Evolutionary conservation across 2,797 vertebrate species (phyloP).

Genomic region (Ibycter americanus): DNA sequence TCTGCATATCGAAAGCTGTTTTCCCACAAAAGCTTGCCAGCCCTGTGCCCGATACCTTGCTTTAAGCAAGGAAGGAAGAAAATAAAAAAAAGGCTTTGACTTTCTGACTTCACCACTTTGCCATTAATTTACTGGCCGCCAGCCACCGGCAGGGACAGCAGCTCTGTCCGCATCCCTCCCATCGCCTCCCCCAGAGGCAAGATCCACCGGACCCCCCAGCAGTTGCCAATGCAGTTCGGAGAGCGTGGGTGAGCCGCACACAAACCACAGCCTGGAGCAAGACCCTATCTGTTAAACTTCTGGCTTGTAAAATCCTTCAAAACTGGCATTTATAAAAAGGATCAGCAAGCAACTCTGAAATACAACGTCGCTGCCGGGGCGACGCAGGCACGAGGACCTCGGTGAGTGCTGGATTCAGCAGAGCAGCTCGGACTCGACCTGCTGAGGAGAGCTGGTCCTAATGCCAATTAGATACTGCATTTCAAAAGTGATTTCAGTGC

Average conservation of each 20-base stretch:
- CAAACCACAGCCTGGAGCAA: neutral
- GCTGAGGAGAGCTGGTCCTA: neutral
- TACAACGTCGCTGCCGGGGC: fast-evolving
- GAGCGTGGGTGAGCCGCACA: neutral
- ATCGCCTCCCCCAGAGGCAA: fast-evolving
- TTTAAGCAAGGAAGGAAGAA: neutral
- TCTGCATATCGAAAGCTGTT: neutral
- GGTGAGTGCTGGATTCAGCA: fast-evolving
- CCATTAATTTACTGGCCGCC: neutral
- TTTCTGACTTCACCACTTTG: neutral
- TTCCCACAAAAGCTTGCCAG: neutral
- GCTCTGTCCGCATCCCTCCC: neutral
- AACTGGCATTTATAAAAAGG: neutral
- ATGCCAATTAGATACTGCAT: fast-evolving
- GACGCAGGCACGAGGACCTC: fast-evolving
- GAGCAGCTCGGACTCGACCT: fast-evolving
- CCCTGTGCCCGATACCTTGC: fast-evolving
- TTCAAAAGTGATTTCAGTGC: neutral
- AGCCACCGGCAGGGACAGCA: fast-evolving
- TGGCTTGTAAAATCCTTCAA: neutral
- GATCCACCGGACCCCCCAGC: fast-evolving
- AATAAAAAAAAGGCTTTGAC: neutral
- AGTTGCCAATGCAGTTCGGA: neutral
- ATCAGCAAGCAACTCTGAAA: neutral
- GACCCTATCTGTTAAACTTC: neutral